Conservation (phyloP, 2,888 invertebrate species). For the Plagodis pulveraria region DNA sequence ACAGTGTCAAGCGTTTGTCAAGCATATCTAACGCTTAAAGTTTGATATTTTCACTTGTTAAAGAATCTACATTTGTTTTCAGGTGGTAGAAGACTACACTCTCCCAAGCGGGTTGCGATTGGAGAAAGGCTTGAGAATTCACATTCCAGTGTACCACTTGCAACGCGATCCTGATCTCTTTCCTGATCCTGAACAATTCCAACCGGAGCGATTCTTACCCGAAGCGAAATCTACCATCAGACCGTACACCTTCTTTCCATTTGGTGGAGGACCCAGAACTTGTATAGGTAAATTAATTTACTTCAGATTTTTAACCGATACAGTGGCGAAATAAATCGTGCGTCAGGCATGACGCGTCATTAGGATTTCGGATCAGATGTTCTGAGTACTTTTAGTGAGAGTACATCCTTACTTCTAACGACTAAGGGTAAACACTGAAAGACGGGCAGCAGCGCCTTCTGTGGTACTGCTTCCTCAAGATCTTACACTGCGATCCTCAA, state of each 20-base stretch:
- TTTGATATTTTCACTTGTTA: too few relatives aligned
- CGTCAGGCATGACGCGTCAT: too few relatives aligned
- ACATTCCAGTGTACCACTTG: slow-evolving; percentile 55
- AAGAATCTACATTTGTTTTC: neutral
- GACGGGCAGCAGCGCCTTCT: too few relatives aligned
- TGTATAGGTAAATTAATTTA: slow-evolving; percentile 52
- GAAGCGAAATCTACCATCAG: slow-evolving; percentile 46
- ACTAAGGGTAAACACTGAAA: too few relatives aligned
- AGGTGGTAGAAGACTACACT: slow-evolving; percentile 51
- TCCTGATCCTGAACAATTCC: slow-evolving; percentile 52
- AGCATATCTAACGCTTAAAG: too few relatives aligned
- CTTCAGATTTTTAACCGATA: neutral
- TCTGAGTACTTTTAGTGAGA: too few relatives aligned
- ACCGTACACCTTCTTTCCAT: slow-evolving; percentile 56
- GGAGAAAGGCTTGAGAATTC: slow-evolving; percentile 52
- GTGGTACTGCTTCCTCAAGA: too few relatives aligned
- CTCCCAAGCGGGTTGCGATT: slow-evolving; percentile 54
- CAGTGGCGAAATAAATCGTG: too few relatives aligned
- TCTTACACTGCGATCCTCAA: too few relatives aligned
- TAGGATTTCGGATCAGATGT: too few relatives aligned
- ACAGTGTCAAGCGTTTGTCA: too few relatives aligned
- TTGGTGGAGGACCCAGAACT: slow-evolving; percentile 42
- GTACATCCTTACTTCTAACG: too few relatives aligned
- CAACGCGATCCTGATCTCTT: slow-evolving; percentile 54
- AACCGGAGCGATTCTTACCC: slow-evolving; percentile 56